phyloP scores from a whole-genome alignment of 2,113 vertebrate genomes.

The Pogona vitticeps region DNA sequence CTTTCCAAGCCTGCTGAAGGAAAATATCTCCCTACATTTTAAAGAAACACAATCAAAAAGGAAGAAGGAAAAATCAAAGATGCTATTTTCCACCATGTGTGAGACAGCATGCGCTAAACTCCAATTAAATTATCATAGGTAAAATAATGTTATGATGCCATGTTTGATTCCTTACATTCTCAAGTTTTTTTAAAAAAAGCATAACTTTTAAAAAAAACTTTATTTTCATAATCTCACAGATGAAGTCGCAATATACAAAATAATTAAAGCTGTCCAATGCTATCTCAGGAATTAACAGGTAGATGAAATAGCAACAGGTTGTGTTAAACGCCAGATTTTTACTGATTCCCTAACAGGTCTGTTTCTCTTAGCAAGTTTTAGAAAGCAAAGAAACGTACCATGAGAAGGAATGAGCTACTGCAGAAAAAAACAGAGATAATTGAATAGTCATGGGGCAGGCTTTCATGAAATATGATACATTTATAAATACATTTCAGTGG shows the following conservation, averaged over 20 bases:
- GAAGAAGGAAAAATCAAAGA: too few relatives aligned
- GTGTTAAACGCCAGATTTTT: neutral
- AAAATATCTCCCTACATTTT: neutral
- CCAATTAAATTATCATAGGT: too few relatives aligned
- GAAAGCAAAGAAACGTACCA: neutral
- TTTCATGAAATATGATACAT: constrained; percentile 25
- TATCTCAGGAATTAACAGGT: neutral
- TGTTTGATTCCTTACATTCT: too few relatives aligned
- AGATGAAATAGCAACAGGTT: neutral
- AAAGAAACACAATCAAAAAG: neutral
- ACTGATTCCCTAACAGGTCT: neutral
- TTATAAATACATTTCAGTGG: constrained; percentile 39
- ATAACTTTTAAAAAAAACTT: neutral
- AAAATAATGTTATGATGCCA: too few relatives aligned
- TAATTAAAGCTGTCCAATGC: neutral
- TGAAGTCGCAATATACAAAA: too few relatives aligned
- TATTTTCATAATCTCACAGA: neutral
- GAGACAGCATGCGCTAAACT: too few relatives aligned
- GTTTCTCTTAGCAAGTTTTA: neutral
- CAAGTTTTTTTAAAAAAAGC: too few relatives aligned
- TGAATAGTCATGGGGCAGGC: neutral
- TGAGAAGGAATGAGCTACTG: neutral
- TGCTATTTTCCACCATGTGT: neutral
- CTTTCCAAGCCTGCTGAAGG: too few relatives aligned
- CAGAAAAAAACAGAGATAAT: constrained; percentile 25